Conservation (phyloP, 1,140 invertebrate species). For the Drosophila santomea region DNA sequence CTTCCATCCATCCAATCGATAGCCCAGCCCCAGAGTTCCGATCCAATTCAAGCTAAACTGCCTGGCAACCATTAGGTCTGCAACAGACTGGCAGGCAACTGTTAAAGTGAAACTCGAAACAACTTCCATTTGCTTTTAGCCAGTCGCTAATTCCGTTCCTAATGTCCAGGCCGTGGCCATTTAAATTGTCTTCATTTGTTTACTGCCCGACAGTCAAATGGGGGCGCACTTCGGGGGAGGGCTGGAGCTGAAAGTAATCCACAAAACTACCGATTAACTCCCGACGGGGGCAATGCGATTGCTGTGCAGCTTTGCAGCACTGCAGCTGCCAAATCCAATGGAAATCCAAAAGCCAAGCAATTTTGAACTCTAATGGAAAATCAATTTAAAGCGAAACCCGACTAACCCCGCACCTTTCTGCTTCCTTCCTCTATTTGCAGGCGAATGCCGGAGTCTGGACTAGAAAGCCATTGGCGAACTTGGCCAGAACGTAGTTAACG, state of each 20-base stretch:
- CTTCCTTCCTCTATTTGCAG: constrained; percentile 43
- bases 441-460: constrained; percentile 76
- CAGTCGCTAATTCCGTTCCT: constrained; percentile 55
- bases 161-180: constrained; percentile 71
- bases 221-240: not conserved
- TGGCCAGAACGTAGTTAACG: constrained; percentile 78
- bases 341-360: constrained; percentile 77
- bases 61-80: constrained; percentile 25
- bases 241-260: constrained; percentile 40
- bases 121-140: constrained; percentile 52
- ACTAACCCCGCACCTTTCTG: not conserved
- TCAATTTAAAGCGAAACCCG: constrained; percentile 69
- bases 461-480: constrained; percentile 78
- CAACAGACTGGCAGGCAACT: constrained; percentile 38
- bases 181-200: constrained; percentile 82
- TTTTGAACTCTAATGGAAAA: constrained; percentile 82
- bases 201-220: constrained; percentile 54
- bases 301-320: constrained; percentile 60
- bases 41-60: constrained; percentile 17
- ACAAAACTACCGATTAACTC: constrained; percentile 78
- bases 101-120: constrained; percentile 40
- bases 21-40: not conserved
- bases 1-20: constrained; percentile 19
- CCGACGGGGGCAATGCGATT: constrained; percentile 48
- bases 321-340: constrained; percentile 78